A percentile compares a stretch with the other conserved stretches of the same genome.
Evolutionary conservation across 2,797 vertebrate species (phyloP).

Genomic region (Anniella stebbinsi): DNA sequence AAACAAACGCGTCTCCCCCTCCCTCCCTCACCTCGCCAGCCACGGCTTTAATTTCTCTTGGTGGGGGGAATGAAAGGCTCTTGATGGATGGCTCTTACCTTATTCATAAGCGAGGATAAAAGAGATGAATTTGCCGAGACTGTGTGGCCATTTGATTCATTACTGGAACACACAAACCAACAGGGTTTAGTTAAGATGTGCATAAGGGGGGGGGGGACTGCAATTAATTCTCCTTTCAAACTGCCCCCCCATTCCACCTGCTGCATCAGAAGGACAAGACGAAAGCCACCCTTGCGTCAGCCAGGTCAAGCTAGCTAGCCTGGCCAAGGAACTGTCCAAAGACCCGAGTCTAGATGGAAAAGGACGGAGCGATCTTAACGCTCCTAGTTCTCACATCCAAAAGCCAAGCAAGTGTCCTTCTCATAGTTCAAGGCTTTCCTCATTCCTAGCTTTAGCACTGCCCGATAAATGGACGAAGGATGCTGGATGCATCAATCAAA

Average conservation of each 20-base stretch:
- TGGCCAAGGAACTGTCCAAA: slow-evolving; percentile 10
- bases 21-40: slow-evolving; percentile 83
- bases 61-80: slow-evolving; percentile 88
- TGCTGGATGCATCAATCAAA: not conserved
- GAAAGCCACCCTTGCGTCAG: slow-evolving; percentile 52
- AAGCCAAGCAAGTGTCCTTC: not conserved
- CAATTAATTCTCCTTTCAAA: slow-evolving; percentile 82
- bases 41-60: slow-evolving; percentile 86
- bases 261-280: slow-evolving; percentile 40
- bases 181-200: slow-evolving; percentile 93
- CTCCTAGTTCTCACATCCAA: not conserved
- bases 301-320: not conserved
- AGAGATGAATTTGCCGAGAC: slow-evolving; percentile 97
- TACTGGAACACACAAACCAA: slow-evolving; percentile 97
- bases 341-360: slow-evolving; percentile 1
- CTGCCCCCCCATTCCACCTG: slow-evolving; percentile 54
- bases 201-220: slow-evolving; percentile 88
- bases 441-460: not conserved
- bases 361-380: not conserved
- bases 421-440: not conserved
- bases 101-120: slow-evolving; percentile 99
- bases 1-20: slow-evolving; percentile 94
- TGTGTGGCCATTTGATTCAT: slow-evolving; percentile 99
- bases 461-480: not conserved
- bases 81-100: slow-evolving; percentile 99